phyloP scores from a whole-genome alignment of 2,113 vertebrate genomes.

The Calonectris borealis region DNA sequence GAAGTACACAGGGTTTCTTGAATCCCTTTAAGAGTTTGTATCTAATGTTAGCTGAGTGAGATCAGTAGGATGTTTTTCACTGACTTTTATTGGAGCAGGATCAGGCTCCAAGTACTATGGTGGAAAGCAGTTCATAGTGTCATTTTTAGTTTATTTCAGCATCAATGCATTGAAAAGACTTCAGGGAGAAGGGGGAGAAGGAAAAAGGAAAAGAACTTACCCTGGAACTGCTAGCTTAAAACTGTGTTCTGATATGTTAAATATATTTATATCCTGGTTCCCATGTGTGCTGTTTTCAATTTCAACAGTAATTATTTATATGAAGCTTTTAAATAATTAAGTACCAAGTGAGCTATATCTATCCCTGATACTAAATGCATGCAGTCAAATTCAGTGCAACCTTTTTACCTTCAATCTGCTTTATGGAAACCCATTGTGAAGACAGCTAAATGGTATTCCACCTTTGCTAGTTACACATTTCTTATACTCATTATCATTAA shows the following conservation, averaged over 20 bases:
- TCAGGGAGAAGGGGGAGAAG: background rate
- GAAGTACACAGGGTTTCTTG: background rate
- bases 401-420: background rate
- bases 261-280: conserved; percentile 11
- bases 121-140: background rate
- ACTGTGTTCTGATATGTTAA: background rate
- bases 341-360: background rate
- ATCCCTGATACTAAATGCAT: background rate
- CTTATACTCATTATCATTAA: conserved; percentile 29
- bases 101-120: background rate
- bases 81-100: background rate
- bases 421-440: background rate
- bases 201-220: background rate
- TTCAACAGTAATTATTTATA: conserved; percentile 71
- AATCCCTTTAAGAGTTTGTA: background rate
- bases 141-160: conserved; percentile 41
- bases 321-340: conserved; percentile 70
- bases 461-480: conserved; percentile 2
- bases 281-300: conserved; percentile 39
- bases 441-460: conserved; percentile 6
- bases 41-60: background rate
- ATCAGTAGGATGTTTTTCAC: background rate
- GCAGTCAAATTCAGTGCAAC: background rate
- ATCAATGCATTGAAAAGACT: background rate
- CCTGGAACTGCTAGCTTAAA: background rate